Percentiles rank a stretch among this genome's conserved stretches.
Evolutionary conservation across 2,888 invertebrate species (phyloP).

Genomic region (Trichacis sp.): DNA sequence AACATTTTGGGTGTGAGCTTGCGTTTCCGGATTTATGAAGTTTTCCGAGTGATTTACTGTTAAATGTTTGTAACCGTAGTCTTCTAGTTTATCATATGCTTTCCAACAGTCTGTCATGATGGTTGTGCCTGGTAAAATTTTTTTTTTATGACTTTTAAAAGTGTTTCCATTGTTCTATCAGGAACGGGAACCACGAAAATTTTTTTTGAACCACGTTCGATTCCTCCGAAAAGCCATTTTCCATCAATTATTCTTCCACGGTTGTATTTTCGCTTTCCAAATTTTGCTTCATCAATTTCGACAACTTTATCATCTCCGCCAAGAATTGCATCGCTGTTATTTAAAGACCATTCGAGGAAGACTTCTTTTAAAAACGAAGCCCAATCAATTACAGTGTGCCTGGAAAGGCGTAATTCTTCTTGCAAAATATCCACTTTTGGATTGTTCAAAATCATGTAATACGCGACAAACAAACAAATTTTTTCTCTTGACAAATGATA

Average conservation of each 20-base stretch:
- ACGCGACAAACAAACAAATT: no score
- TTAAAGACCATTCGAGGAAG: no score
- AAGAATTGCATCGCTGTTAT: no score
- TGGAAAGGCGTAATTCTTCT: no score
- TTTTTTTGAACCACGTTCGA: conserved; percentile 19
- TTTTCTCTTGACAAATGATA: no score
- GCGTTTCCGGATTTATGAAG: no score
- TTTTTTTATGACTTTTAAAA: conserved; percentile 41
- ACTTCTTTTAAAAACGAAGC: no score
- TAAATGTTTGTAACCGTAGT: conserved; percentile 41
- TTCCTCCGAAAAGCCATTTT: conserved; percentile 34
- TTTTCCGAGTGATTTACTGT: conserved; percentile 14
- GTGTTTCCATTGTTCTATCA: conserved; percentile 20
- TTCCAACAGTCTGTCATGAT: conserved; percentile 48
- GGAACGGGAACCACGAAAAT: conserved; percentile 28
- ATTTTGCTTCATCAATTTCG: conserved; percentile 35
- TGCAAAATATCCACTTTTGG: no score
- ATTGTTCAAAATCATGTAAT: no score
- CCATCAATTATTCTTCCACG: conserved; percentile 24
- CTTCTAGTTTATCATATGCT: no score
- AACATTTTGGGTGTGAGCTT: not conserved
- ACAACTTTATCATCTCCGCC: not conserved
- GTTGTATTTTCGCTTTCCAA: conserved; percentile 40
- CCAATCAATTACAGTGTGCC: no score
- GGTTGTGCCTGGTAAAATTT: conserved; percentile 46